Percentiles rank a stretch among this genome's conserved stretches.
These are phyloP conservation scores for Clarias platycephalus DNA, from an alignment of 2,797 vertebrate genomes.

Conservation along the genomic window DNA sequence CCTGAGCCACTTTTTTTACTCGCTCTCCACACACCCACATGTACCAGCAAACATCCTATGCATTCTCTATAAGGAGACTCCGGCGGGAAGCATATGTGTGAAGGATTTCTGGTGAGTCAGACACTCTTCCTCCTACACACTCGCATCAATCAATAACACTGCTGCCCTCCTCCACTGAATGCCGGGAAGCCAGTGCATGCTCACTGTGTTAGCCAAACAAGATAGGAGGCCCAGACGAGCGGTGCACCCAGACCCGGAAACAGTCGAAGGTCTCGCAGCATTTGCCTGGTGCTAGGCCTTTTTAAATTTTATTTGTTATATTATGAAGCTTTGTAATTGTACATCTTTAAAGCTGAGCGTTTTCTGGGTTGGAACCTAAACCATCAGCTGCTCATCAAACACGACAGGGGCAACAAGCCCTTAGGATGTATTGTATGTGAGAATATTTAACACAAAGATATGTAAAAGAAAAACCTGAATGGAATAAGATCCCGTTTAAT, in stretches of 20 bases:
- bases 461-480: neutral
- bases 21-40: constrained; percentile 53
- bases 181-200: constrained; percentile 54
- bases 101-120: constrained; percentile 75
- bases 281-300: constrained; percentile 1
- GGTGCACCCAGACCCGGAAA: constrained; percentile 24
- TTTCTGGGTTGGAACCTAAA: neutral
- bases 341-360: neutral
- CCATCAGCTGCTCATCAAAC: constrained; percentile 11
- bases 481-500: neutral
- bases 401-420: neutral
- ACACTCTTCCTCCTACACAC: constrained; percentile 71
- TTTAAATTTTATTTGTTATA: neutral
- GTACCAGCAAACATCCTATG: neutral
- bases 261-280: neutral
- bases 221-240: constrained; percentile 33
- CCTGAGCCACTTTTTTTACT: constrained; percentile 39
- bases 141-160: constrained; percentile 76
- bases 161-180: constrained; percentile 60
- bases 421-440: neutral
- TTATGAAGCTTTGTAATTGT: neutral
- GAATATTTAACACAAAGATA: neutral
- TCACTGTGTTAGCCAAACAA: constrained; percentile 25
- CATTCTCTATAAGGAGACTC: constrained; percentile 34
- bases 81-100: constrained; percentile 48